These are phyloP conservation scores for Melanitta fusca DNA, from an alignment of 2,797 vertebrate species.

Conservation along the genomic window DNA sequence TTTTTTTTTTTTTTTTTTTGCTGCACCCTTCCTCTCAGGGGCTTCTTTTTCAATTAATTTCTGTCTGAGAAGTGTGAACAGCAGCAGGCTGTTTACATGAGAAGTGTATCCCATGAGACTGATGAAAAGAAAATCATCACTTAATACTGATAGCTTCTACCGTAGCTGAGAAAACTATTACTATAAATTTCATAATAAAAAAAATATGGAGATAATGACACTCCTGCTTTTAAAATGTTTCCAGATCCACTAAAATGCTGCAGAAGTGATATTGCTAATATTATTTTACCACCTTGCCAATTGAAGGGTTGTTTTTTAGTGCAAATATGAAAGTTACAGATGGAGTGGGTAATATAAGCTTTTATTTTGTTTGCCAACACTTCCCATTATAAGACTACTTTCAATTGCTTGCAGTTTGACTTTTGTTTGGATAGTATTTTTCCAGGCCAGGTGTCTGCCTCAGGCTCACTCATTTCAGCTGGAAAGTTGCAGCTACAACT, in stretches of 20 bases:
- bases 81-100: slow-evolving; percentile 54
- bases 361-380: slow-evolving; percentile 9
- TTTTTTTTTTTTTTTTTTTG: slow-evolving; percentile 45
- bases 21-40: slow-evolving; percentile 21
- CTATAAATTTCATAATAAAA: slow-evolving; percentile 46
- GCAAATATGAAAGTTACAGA: not conserved
- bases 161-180: slow-evolving; percentile 52
- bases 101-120: slow-evolving; percentile 25
- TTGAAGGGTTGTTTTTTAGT: not conserved
- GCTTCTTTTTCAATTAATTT: slow-evolving; percentile 55
- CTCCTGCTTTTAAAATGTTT: slow-evolving; percentile 35
- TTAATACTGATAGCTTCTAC: slow-evolving; percentile 57
- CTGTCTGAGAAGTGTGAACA: slow-evolving; percentile 28
- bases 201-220: not conserved
- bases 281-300: not conserved
- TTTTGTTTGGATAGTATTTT: slow-evolving; percentile 18
- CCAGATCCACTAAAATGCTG: slow-evolving; percentile 14
- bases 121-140: slow-evolving; percentile 50
- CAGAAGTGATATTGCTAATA: not conserved
- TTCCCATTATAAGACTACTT: not conserved
- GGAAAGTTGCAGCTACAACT: not conserved
- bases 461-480: slow-evolving; percentile 5
- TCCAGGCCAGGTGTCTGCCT: slow-evolving; percentile 16
- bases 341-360: not conserved
- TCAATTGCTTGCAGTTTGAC: not conserved